Percentiles rank a stretch among this genome's conserved stretches.
Conservation (phyloP, 2,888 invertebrate species). For the Trissoscelio sp. region DNA sequence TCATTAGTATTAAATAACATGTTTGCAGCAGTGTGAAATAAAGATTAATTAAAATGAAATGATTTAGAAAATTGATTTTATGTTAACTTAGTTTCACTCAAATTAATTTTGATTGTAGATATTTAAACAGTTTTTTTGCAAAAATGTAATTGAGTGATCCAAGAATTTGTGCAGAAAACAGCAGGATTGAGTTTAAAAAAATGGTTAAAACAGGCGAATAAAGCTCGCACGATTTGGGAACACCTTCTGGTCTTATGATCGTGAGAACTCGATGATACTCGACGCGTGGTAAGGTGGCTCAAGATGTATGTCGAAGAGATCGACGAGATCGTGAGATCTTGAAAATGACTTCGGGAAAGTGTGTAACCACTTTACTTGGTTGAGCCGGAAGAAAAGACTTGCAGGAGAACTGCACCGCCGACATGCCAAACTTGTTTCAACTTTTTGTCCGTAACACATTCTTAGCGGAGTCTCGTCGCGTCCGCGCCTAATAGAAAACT, state of each 20-base stretch:
- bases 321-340: slow-evolving; percentile 56
- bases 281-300: slow-evolving; percentile 34
- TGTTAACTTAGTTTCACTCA: too few relatives aligned
- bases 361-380: slow-evolving; percentile 58
- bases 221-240: slow-evolving; percentile 23
- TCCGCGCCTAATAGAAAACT: slow-evolving; percentile 64
- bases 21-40: too few relatives aligned
- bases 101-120: too few relatives aligned
- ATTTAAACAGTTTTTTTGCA: too few relatives aligned
- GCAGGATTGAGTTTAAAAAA: slow-evolving; percentile 1
- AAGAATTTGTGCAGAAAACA: not conserved
- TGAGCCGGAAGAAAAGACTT: slow-evolving; percentile 49
- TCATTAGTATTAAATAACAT: too few relatives aligned
- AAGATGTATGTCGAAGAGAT: slow-evolving; percentile 56
- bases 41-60: too few relatives aligned
- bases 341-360: slow-evolving; percentile 60
- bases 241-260: slow-evolving; percentile 23
- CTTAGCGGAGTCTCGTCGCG: slow-evolving; percentile 51
- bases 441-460: slow-evolving; percentile 60
- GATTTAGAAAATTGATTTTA: too few relatives aligned
- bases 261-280: slow-evolving; percentile 52
- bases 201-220: slow-evolving; percentile 6
- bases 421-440: slow-evolving; percentile 63
- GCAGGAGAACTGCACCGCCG: slow-evolving; percentile 24
- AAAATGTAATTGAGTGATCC: not conserved